Percentiles rank a stretch among this genome's conserved stretches.
Conservation (phyloP, 2,797 vertebrate genomes). For the Cephalopachus bancanus region DNA sequence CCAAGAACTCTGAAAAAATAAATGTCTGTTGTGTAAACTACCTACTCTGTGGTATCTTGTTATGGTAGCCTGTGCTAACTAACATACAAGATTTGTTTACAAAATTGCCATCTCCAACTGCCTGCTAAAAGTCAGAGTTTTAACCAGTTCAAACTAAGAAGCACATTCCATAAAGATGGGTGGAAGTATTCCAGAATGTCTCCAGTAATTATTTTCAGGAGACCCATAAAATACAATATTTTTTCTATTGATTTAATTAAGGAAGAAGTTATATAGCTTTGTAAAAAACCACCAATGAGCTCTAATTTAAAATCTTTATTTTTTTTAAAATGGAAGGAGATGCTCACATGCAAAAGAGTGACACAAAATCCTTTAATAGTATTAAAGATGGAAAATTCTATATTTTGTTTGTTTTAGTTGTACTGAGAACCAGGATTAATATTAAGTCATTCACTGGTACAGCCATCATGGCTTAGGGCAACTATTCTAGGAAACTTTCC, state of each 20-base stretch:
- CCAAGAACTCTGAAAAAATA: constrained; percentile 15
- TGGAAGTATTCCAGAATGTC: background rate
- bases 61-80: background rate
- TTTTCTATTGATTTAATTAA: background rate
- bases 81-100: background rate
- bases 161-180: background rate
- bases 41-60: background rate
- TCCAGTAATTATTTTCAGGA: background rate
- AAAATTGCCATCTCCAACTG: background rate
- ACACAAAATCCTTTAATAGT: background rate
- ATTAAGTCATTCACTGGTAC: background rate
- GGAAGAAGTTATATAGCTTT: background rate
- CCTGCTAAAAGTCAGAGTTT: background rate
- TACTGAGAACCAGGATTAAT: background rate
- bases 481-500: background rate
- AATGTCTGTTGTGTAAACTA: background rate
- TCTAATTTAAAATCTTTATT: background rate
- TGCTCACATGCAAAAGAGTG: background rate
- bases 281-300: background rate
- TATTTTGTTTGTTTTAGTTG: background rate
- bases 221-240: background rate
- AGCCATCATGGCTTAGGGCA: background rate
- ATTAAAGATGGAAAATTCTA: background rate
- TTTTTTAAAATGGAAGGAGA: background rate
- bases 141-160: background rate